phyloP scores from a whole-genome alignment of 2,797 vertebrate genomes.

The Brachyalestes nurse region DNA sequence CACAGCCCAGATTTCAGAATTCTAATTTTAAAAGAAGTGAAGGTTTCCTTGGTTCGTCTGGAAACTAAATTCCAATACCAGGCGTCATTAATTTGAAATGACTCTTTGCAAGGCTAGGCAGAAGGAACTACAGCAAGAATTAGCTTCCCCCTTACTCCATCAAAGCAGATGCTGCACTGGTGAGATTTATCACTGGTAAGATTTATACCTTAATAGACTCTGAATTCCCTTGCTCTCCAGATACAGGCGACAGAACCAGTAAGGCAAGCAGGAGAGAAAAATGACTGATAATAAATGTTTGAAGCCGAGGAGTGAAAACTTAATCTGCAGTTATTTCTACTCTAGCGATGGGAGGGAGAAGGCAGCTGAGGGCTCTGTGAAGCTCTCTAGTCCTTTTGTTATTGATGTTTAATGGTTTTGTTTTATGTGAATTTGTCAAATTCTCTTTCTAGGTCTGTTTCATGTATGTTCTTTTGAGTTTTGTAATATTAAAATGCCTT shows the following conservation, averaged over 20 bases:
- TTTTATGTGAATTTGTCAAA: background rate
- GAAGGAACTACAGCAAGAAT: conserved; percentile 35
- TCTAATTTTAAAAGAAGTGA: conserved; percentile 9
- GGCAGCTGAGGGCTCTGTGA: background rate
- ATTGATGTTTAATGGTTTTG: background rate
- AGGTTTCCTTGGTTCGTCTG: conserved; percentile 27
- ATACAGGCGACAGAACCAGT: conserved; percentile 34
- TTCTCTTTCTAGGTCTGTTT: too few species aligned
- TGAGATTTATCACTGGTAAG: conserved; percentile 54
- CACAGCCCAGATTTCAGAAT: conserved; percentile 6
- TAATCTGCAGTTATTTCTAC: conserved; percentile 49
- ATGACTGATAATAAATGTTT: conserved; percentile 42
- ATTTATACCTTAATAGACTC: conserved; percentile 63
- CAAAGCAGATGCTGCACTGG: conserved; percentile 40
- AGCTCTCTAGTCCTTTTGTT: background rate
- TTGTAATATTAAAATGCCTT: background rate
- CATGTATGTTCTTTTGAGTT: background rate
- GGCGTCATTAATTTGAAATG: conserved; percentile 66
- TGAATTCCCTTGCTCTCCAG: conserved; percentile 42
- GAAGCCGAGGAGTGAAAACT: conserved; percentile 58
- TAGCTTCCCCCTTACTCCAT: conserved; percentile 49
- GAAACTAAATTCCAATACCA: conserved; percentile 57
- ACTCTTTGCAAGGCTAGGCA: conserved; percentile 41
- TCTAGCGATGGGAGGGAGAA: background rate
- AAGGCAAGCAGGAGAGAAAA: conserved; percentile 35